phyloP scores from a whole-genome alignment of 2,888 invertebrate genomes.

The Alcis repandata region DNA sequence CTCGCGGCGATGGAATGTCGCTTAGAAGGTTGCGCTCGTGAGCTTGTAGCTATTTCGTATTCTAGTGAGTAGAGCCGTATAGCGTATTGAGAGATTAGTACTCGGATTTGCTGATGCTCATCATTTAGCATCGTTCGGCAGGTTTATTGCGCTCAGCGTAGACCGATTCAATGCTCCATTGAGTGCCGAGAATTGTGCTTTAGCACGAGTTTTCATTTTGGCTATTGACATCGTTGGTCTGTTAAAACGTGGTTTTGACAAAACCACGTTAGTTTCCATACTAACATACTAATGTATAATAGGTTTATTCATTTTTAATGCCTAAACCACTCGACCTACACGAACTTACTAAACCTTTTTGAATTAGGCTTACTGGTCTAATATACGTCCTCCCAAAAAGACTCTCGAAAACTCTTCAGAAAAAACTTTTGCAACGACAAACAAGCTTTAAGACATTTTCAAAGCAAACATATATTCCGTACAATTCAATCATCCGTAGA shows the following conservation, averaged over 20 bases:
- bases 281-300: no score
- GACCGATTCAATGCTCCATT: background rate
- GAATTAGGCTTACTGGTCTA: no score
- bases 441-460: background rate
- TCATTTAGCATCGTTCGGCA: constrained; percentile 1
- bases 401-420: no score
- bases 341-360: no score
- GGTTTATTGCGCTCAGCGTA: background rate
- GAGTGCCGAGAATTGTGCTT: no score
- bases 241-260: no score
- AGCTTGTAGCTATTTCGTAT: constrained; percentile 6
- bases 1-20: constrained; percentile 33
- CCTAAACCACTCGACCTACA: no score
- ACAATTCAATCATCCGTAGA: constrained; percentile 36
- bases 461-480: constrained; percentile 11
- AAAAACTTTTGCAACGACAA: no score
- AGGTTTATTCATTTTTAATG: no score
- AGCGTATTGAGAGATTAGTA: constrained; percentile 1
- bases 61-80: constrained; percentile 8
- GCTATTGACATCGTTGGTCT: no score
- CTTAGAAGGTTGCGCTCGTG: constrained; percentile 21
- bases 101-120: constrained; percentile 6
- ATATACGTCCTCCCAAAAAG: no score
- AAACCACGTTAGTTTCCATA: no score
- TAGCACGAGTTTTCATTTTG: background rate